phyloP scores from a whole-genome alignment of 2,113 vertebrate species.

The Rhinopithecus roxellana region DNA sequence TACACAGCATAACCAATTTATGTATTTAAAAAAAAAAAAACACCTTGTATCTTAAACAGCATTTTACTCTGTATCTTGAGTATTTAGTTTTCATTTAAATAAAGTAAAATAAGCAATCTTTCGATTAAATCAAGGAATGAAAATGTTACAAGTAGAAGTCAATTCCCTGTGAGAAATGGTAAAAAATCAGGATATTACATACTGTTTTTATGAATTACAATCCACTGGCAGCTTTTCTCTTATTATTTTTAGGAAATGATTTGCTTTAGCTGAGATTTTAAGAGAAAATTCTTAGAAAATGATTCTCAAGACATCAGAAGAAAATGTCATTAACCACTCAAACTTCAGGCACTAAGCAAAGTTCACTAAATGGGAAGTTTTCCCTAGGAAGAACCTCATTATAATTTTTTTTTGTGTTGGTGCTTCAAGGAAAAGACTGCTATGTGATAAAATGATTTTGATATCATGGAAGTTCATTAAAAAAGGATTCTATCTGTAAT shows the following conservation, averaged over 20 bases:
- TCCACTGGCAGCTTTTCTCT: background rate
- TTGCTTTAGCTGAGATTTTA: conserved; percentile 53
- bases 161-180: background rate
- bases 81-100: conserved; percentile 31
- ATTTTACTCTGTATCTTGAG: background rate
- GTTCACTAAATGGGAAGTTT: conserved; percentile 38
- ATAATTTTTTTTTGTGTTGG: background rate
- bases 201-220: conserved; percentile 11
- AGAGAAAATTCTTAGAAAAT: conserved; percentile 47
- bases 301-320: conserved; percentile 51
- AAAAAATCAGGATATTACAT: background rate
- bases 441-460: conserved; percentile 32
- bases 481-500: conserved; percentile 56
- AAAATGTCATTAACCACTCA: conserved; percentile 50
- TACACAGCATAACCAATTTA: background rate
- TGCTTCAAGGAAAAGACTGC: conserved; percentile 42
- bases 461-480: conserved; percentile 47
- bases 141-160: background rate
- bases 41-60: background rate
- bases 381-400: conserved; percentile 56
- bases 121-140: background rate
- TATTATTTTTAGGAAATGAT: conserved; percentile 56
- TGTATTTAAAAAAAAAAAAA: background rate
- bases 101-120: background rate
- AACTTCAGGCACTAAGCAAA: conserved; percentile 42